Base-by-base conservation (phyloP, 1,140 invertebrate species). In the Pogonomyrmex barbatus region DNA sequence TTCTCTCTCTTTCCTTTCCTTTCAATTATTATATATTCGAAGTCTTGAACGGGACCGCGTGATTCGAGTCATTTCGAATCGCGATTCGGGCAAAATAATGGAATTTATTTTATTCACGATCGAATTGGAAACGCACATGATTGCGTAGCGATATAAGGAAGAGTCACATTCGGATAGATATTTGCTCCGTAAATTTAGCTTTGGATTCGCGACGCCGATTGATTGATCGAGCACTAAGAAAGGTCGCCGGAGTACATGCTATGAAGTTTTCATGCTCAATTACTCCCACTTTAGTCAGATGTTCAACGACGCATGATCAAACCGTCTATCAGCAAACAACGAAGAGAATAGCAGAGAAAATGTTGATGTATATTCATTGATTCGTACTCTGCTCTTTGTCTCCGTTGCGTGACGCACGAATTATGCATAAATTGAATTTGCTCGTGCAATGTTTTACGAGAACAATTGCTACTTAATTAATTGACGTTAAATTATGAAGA, bases 251-350 rank as follows among this genome's bases (percentile, higher is more conserved):
- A 87, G 88, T 89, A 78, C 89, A 85, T 60, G 85, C 65, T 85
- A 90, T 90, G 45, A 90, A 90, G 82, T 89, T 90, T 90, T 90
- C 88, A 90, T 90, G 86, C 86, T 79, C 88, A 89, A 89, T 90
- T 90, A 90, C 89, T 87, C 88, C 87, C 85, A 90, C 90, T 83
- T 68, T 67, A 47, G 62, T 67, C 73, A 56, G 14, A 56, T 60
- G 36, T 70, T 82, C 70, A 62, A 84, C 75, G 81, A 91, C 87
- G 89, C 76, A 89, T 86, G 81, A 90, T 85, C 88, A 70, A 89
- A 87, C 54, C 36, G 42, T 62, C 75, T 82, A 86, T 86, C 77
- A 60, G 56, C 71, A 50, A 81, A 65, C n/a, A 62, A 70, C 42
- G 50, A 56, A 56, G 71, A 75, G 71, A 60, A 36, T n/a, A 36